These are phyloP conservation scores for Haemorhous mexicanus DNA, from an alignment of 2,113 vertebrate species.

Conservation along the genomic window DNA sequence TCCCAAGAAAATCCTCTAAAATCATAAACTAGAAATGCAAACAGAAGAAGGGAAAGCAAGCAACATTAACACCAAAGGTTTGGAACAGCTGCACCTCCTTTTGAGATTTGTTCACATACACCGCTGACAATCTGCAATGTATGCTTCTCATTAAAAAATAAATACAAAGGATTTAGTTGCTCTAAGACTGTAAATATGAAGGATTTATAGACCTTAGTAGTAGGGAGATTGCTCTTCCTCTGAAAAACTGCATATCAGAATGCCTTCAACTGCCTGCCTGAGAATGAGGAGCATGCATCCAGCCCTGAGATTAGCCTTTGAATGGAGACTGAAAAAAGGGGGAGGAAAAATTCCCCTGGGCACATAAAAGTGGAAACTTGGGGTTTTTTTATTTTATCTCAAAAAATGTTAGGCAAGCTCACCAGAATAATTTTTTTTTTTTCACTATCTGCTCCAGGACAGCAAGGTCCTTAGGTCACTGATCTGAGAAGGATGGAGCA, in stretches of 20 bases:
- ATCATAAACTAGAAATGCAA: not conserved
- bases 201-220: not conserved
- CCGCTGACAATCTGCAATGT: not conserved
- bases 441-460: not conserved
- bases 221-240: not conserved
- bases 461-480: not conserved
- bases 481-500: not conserved
- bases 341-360: not conserved
- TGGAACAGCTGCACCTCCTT: not conserved
- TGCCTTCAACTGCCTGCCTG: not conserved
- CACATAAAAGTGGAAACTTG: not conserved
- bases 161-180: conserved; percentile 16
- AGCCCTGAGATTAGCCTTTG: conserved; percentile 19
- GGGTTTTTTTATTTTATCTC: not conserved
- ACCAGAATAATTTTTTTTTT: not conserved
- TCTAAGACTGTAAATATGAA: not conserved
- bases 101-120: not conserved
- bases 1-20: not conserved
- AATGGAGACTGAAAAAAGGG: not conserved
- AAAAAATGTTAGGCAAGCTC: not conserved
- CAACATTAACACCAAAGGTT: not conserved
- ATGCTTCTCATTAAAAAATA: conserved; percentile 15
- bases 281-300: not conserved
- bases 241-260: not conserved
- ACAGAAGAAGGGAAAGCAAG: not conserved